Evolutionary conservation across 2,797 vertebrate species (phyloP).

Genomic region (Acanthopagrus latus): DNA sequence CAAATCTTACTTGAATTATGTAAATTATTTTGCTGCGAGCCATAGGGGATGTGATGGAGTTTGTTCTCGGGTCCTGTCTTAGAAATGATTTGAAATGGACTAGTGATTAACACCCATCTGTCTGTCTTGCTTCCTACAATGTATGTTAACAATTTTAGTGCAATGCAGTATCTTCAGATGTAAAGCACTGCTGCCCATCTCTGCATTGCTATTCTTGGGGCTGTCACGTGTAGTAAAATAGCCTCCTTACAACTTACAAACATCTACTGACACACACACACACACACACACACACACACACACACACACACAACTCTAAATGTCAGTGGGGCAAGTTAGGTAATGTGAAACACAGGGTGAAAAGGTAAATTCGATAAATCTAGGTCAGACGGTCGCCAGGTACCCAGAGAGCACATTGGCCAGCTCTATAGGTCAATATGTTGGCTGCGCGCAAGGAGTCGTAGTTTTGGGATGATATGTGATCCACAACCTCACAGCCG

Average conservation of each 20-base stretch:
- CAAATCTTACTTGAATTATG: conserved; percentile 66
- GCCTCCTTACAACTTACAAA: background rate
- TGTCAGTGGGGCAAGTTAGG: conserved; percentile 47
- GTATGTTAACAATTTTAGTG: background rate
- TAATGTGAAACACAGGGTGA: conserved; percentile 16
- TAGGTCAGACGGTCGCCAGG: conserved; percentile 52
- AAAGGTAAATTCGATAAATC: conserved; percentile 39
- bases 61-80: conserved; percentile 1
- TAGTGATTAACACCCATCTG: conserved; percentile 25
- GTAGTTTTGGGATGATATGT: conserved; percentile 15
- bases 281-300: conserved; percentile 15
- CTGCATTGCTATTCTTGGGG: background rate
- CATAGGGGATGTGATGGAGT: conserved; percentile 33
- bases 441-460: conserved; percentile 11
- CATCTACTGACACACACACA: conserved; percentile 7
- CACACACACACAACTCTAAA: conserved; percentile 30
- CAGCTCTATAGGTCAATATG: conserved; percentile 26
- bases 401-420: conserved; percentile 11
- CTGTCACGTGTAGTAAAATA: too few species aligned
- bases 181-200: background rate
- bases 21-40: conserved; percentile 55
- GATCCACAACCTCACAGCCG: background rate
- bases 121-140: conserved; percentile 1
- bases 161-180: background rate
- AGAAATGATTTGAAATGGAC: conserved; percentile 27